These are phyloP conservation scores for Bugulina stolonifera DNA, from an alignment of 2,888 invertebrate species.

Conservation along the genomic window DNA sequence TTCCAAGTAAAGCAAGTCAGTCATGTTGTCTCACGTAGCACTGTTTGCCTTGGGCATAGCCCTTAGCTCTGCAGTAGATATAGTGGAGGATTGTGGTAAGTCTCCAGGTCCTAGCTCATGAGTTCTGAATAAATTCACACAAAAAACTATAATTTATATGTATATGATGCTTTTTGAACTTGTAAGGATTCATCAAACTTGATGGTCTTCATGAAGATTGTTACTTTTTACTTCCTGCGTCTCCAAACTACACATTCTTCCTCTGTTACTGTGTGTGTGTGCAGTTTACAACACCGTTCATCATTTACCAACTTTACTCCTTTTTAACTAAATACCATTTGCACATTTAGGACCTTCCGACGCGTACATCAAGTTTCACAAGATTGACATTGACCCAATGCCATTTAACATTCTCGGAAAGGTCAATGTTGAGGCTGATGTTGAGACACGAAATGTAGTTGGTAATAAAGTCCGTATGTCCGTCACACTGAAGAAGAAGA, in stretches of 20 bases:
- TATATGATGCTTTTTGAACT: no score
- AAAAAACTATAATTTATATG: not conserved
- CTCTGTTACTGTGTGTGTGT: no score
- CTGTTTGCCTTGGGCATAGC: not conserved
- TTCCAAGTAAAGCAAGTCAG: no score
- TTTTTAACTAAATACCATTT: no score
- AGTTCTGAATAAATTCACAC: not conserved
- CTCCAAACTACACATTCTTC: no score
- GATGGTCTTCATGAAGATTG: no score
- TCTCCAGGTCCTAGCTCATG: not conserved
- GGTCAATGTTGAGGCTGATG: not conserved
- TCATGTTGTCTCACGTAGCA: not conserved
- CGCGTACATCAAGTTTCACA: slow-evolving; percentile 22
- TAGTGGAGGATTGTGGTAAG: slow-evolving; percentile 17
- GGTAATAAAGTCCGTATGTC: not conserved
- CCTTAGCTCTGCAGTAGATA: not conserved
- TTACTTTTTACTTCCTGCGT: no score
- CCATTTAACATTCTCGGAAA: not conserved
- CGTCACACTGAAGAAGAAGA: not conserved
- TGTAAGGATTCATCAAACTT: no score
- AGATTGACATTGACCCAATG: slow-evolving; percentile 6
- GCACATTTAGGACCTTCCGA: slow-evolving; percentile 3
- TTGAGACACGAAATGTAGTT: not conserved
- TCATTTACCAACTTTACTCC: no score
- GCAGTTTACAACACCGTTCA: no score